Evolutionary conservation across 2,888 invertebrate genomes (phyloP).

Genomic region (Smittia sp.): DNA sequence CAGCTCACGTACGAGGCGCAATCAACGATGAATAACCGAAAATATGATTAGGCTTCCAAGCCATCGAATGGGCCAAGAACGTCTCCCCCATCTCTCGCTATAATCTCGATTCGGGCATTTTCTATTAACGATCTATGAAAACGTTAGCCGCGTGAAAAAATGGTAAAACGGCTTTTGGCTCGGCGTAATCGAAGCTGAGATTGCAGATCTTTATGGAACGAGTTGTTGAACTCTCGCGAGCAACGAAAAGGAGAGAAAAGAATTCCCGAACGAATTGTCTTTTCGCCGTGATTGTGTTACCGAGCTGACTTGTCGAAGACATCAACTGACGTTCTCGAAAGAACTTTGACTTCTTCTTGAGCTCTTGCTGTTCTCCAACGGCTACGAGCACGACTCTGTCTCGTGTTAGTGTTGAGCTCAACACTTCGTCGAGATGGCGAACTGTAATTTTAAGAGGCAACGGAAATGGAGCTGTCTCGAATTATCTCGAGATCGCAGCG

Average conservation of each 20-base stretch:
- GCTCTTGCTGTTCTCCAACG: background rate
- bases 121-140: background rate
- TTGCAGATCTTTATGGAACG: background rate
- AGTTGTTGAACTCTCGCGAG: background rate
- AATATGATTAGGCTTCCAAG: no score
- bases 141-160: background rate
- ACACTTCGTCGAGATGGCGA: no score
- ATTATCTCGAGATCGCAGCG: background rate
- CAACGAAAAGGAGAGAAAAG: background rate
- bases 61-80: no score
- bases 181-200: background rate
- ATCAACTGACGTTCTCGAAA: background rate
- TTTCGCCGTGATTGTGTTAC: background rate
- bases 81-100: no score
- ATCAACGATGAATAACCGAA: no score
- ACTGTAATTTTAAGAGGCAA: no score
- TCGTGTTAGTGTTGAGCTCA: background rate
- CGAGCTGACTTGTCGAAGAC: background rate
- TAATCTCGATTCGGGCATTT: background rate
- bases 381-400: background rate
- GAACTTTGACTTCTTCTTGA: background rate
- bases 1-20: background rate
- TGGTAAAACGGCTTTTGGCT: background rate
- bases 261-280: background rate
- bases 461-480: no score